A percentile compares a stretch with the other conserved stretches of the same genome.
Conservation (phyloP, 2,888 invertebrate genomes). For the Euzophera pinguis region DNA sequence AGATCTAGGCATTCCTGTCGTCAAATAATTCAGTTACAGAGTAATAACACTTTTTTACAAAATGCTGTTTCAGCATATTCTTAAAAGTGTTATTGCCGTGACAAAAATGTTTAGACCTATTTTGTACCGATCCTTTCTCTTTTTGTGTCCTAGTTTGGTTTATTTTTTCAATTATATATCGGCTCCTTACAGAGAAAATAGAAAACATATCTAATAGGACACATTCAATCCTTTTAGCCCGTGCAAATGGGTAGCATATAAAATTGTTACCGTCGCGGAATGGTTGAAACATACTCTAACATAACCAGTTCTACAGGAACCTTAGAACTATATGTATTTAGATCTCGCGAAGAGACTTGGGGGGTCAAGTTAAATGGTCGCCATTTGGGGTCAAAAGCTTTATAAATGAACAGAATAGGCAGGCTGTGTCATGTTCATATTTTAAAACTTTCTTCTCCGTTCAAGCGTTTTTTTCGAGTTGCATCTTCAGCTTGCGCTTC, state of each 20-base stretch:
- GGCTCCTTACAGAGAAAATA: background rate
- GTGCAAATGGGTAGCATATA: slow-evolving; percentile 7
- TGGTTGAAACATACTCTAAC: background rate
- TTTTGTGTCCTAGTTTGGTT: too few relatives aligned
- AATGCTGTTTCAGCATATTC: too few relatives aligned
- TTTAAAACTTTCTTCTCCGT: background rate
- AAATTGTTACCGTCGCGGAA: slow-evolving; percentile 1
- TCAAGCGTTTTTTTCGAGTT: too few relatives aligned
- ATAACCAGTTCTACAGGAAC: background rate
- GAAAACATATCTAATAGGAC: slow-evolving; percentile 5
- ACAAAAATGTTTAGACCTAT: too few relatives aligned
- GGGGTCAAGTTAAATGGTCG: background rate
- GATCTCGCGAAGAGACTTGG: background rate
- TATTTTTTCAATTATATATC: background rate
- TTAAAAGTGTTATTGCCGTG: too few relatives aligned
- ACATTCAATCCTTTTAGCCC: slow-evolving; percentile 10
- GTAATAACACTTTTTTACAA: too few relatives aligned
- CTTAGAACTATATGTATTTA: background rate
- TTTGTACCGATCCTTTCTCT: too few relatives aligned
- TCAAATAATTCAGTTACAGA: too few relatives aligned
- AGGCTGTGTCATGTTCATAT: slow-evolving; percentile 9
- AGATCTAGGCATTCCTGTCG: too few relatives aligned
- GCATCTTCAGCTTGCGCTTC: too few relatives aligned
- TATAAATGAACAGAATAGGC: slow-evolving; percentile 20
- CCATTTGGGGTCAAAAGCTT: slow-evolving; percentile 18